Percentiles rank a stretch among this genome's conserved stretches.
phyloP scores from a whole-genome alignment of 2,113 vertebrate species.

The Diglossa brunneiventris region DNA sequence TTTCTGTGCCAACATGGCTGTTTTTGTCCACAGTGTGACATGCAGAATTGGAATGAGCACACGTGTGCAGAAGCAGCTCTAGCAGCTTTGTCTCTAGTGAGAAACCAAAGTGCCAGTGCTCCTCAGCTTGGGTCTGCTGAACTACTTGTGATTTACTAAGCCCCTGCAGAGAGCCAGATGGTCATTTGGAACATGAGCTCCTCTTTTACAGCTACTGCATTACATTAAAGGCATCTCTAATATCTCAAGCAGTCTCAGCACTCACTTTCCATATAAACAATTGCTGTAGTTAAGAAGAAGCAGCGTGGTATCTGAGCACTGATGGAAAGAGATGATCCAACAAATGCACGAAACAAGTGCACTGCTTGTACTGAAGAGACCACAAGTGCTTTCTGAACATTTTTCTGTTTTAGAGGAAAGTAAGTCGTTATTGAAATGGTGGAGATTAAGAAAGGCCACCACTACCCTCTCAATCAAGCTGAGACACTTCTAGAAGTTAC shows the following conservation, averaged over 20 bases:
- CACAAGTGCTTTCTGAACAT: neutral
- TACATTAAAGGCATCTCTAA: conserved; percentile 25
- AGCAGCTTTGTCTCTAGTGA: neutral
- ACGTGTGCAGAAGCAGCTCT: neutral
- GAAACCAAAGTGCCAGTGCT: neutral
- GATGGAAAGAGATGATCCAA: neutral
- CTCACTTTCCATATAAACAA: neutral
- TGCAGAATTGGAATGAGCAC: neutral
- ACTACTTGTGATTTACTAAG: neutral
- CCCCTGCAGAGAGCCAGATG: conserved; percentile 40
- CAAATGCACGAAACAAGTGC: neutral
- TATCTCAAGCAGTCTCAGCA: neutral
- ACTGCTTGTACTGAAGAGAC: neutral
- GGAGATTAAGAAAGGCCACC: neutral
- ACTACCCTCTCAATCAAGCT: neutral
- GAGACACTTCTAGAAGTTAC: neutral
- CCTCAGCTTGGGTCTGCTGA: neutral
- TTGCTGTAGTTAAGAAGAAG: neutral
- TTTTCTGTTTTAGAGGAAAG: neutral
- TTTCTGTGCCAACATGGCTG: neutral
- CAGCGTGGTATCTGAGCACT: neutral
- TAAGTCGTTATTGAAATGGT: neutral
- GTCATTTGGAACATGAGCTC: neutral
- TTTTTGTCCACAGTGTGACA: neutral
- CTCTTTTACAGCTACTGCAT: conserved; percentile 13